phyloP scores from a whole-genome alignment of 2,113 vertebrate genomes.

The Mystacornis crossleyi region DNA sequence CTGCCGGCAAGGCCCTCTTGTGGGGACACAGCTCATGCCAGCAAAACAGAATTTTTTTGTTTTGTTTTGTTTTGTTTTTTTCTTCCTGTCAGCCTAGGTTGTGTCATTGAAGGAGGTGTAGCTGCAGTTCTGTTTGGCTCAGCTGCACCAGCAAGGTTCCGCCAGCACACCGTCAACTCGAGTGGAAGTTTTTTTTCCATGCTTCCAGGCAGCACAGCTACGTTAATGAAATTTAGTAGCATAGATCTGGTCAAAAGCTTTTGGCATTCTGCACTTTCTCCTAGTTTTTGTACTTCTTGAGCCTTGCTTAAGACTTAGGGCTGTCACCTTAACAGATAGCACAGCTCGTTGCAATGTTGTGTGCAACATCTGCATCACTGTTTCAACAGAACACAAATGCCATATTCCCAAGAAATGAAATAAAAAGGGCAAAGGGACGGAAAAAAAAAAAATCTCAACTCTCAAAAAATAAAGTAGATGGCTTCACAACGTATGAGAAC shows the following conservation, averaged over 20 bases:
- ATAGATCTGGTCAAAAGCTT: background rate
- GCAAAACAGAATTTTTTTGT: background rate
- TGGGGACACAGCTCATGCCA: conserved; percentile 3
- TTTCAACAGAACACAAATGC: rapidly evolving
- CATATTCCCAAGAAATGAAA: background rate
- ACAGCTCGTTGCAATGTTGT: background rate
- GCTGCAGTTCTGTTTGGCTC: conserved; percentile 42
- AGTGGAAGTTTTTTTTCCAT: background rate
- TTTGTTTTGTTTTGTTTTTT: background rate
- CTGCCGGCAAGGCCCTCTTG: conserved; percentile 11
- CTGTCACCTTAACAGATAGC: background rate
- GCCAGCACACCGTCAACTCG: background rate
- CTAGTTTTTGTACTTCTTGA: background rate
- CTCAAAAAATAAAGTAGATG: background rate
- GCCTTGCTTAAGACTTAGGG: background rate
- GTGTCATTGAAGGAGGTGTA: conserved; percentile 35
- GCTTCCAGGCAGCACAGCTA: background rate
- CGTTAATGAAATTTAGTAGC: background rate
- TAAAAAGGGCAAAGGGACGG: background rate
- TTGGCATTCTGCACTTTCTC: background rate
- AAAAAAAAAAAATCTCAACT: background rate
- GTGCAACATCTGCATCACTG: background rate
- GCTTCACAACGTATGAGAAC: background rate
- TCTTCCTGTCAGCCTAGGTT: conserved; percentile 30
- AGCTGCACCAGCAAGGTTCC: background rate